Conservation (phyloP, 2,888 invertebrate genomes). For the Troides aeacus region DNA sequence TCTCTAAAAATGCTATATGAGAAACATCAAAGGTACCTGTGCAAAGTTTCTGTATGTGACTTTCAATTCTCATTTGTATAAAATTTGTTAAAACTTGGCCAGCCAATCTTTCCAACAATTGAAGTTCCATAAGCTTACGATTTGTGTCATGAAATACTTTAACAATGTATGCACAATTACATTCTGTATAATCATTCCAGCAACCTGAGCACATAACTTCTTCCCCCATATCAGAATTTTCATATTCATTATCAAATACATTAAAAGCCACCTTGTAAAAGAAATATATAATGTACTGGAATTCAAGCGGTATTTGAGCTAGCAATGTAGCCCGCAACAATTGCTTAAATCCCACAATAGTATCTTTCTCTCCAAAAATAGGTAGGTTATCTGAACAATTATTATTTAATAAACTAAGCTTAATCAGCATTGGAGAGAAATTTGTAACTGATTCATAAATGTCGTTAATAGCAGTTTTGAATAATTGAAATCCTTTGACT, state of each 20-base stretch:
- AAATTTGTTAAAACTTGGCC: slow-evolving; percentile 91
- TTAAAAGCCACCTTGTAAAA: slow-evolving; percentile 90
- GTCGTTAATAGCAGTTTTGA: slow-evolving; percentile 83
- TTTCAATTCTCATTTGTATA: slow-evolving; percentile 90
- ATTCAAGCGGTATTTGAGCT: slow-evolving; percentile 85
- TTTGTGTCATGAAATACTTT: slow-evolving; percentile 89
- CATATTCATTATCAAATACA: slow-evolving; percentile 81
- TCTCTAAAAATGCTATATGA: slow-evolving; percentile 87
- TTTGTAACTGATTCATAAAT: slow-evolving; percentile 79
- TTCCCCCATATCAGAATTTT: slow-evolving; percentile 78
- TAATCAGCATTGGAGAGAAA: slow-evolving; percentile 77
- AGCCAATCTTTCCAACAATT: slow-evolving; percentile 89
- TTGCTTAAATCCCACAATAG: slow-evolving; percentile 81
- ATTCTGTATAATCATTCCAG: slow-evolving; percentile 79
- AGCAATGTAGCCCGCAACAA: slow-evolving; percentile 83
- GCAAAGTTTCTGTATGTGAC: slow-evolving; percentile 91
- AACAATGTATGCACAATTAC: slow-evolving; percentile 83
- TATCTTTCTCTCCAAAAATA: slow-evolving; percentile 77
- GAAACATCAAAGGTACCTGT: slow-evolving; percentile 93
- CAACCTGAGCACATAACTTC: slow-evolving; percentile 86
- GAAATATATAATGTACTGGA: slow-evolving; percentile 84
- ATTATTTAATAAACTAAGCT: slow-evolving; percentile 76
- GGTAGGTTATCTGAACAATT: slow-evolving; percentile 65
- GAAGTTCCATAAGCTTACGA: slow-evolving; percentile 86
- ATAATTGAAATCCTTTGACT: slow-evolving; percentile 82